Base-by-base conservation (phyloP, 2,888 invertebrate species). In the Eristalis arbustorum region DNA sequence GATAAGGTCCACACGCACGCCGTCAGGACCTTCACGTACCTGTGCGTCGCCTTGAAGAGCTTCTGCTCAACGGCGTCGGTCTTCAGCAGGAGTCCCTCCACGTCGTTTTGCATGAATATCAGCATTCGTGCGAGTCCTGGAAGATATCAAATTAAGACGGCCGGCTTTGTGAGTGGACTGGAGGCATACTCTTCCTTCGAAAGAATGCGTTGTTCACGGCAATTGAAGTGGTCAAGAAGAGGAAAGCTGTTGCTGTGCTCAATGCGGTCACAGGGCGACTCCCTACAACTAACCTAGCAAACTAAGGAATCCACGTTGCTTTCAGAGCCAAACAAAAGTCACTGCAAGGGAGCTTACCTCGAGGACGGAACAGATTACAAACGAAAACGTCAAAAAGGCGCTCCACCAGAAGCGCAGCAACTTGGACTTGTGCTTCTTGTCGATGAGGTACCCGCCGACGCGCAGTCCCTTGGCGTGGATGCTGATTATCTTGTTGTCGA, bases 201-300 rank as follows among this genome's bases (percentile, higher is more conserved):
- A 90, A 71, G 57, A 88, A 89, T 8, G 90, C 90, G 77, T 90
- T 91, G 1, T 89, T 37, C 0, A 89, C 89, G 34, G 90, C 89
- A 23, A 91, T 89, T 0, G 92, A 90, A 0, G 89, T 89, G 1
- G 91, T 84, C 3, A 91, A 84, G 42, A 76, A 91, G 56, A 90
- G 89, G 0, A 91, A 88, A 0, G 90, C 89, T 10, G 91, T 90
- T 10, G 91, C 91, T 73, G 89, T 90, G 23, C 89, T 90, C 4
- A 89, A 89, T 22, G 91, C 89, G 1, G 88, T 89, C 31, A 89
- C 88, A 1, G 3, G 72, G 28, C 13, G 90, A 18, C 42, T 76
- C 1, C 34, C 34, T 59, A 56, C 8, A 6, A 84, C 37, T 3
- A 79, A 23, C 31, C 62, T 62, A 10, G 25, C 23, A 63, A 80